Conservation (phyloP, 1,140 invertebrate species). For the Lycorma delicatula region DNA sequence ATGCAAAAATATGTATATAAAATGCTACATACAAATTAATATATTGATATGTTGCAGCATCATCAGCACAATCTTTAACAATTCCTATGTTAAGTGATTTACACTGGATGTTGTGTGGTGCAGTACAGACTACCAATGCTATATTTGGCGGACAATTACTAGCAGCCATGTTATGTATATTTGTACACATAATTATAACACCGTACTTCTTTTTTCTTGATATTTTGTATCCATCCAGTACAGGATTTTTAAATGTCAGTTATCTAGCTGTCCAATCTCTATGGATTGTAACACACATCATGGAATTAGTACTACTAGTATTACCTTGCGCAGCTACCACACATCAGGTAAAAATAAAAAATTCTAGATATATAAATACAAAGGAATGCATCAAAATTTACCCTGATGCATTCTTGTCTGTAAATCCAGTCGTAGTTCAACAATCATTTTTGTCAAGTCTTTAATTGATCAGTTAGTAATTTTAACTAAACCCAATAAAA, state of each 20-base stretch:
- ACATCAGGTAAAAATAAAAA: conserved; percentile 38
- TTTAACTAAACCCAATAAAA: too few species aligned
- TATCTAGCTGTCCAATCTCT: conserved; percentile 44
- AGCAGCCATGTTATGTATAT: conserved; percentile 17
- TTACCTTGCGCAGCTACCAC: conserved; percentile 54
- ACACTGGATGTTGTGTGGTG: conserved; percentile 21
- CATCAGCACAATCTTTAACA: too few species aligned
- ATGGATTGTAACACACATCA: conserved; percentile 54
- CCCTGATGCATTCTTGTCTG: too few species aligned
- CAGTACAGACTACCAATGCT: conserved; percentile 18
- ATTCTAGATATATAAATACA: conserved; percentile 9
- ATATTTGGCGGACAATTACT: conserved; percentile 21
- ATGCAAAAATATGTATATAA: too few species aligned
- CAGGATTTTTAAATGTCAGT: conserved; percentile 25
- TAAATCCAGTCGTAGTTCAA: too few species aligned
- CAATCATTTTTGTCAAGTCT: too few species aligned
- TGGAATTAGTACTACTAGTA: conserved; percentile 52
- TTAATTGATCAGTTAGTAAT: too few species aligned
- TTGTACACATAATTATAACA: conserved; percentile 60
- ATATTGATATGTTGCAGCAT: too few species aligned
- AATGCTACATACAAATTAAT: too few species aligned
- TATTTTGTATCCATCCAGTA: neutral
- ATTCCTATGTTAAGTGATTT: conserved; percentile 7
- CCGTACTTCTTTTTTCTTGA: conserved; percentile 61
- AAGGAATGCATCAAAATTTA: too few species aligned